Evolutionary conservation across 2,797 vertebrate genomes (phyloP).

Genomic region (Hippopotamyrus pictus): DNA sequence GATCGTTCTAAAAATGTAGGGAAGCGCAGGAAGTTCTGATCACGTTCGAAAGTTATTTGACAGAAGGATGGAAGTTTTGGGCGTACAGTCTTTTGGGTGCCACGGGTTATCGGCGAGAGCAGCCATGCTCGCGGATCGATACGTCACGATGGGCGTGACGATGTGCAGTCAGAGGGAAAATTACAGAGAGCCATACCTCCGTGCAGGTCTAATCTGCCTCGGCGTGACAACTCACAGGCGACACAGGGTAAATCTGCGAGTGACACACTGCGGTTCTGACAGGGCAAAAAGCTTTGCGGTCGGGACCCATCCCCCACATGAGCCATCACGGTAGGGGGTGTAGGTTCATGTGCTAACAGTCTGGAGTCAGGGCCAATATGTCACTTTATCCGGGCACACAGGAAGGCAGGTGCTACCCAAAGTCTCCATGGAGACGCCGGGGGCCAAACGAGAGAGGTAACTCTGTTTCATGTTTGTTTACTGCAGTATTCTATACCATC

Average conservation of each 20-base stretch:
- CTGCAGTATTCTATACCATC: background rate
- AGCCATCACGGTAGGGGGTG: conserved; percentile 35
- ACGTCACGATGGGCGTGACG: background rate
- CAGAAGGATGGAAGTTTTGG: background rate
- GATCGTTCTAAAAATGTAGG: background rate
- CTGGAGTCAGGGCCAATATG: conserved; percentile 23
- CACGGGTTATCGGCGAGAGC: background rate
- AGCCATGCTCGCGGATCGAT: background rate
- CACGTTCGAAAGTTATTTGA: background rate
- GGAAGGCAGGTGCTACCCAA: background rate
- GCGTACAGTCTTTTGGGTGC: background rate
- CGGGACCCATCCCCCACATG: conserved; percentile 30
- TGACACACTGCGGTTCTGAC: conserved; percentile 58
- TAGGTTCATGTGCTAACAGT: conserved; percentile 35
- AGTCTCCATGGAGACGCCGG: background rate
- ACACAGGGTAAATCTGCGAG: conserved; percentile 60
- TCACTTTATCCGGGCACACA: conserved; percentile 1
- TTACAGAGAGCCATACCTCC: background rate
- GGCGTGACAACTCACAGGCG: conserved; percentile 49
- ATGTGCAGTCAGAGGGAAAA: background rate
- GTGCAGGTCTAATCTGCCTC: conserved; percentile 51
- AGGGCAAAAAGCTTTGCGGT: conserved; percentile 55
- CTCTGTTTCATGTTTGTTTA: background rate
- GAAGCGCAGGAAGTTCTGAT: background rate
- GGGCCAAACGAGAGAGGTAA: background rate